These are phyloP conservation scores for Parus major DNA, from an alignment of 2,113 vertebrate genomes.

Conservation along the genomic window DNA sequence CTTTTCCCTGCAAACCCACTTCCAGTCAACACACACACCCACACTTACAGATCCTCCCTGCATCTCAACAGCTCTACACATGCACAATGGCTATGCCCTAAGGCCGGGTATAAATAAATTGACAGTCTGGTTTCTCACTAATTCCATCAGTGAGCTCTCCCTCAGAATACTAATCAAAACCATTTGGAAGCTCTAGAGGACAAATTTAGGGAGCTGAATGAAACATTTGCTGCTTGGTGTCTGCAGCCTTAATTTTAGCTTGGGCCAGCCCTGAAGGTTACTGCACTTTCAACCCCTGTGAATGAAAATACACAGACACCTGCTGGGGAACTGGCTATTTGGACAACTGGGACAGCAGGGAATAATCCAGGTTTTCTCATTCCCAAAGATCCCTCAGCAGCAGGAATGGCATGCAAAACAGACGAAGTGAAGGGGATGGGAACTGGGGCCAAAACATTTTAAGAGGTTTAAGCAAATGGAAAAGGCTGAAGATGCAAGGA, in stretches of 20 bases:
- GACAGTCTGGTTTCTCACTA: slow-evolving; percentile 60
- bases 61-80: slow-evolving; percentile 46
- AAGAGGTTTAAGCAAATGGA: not conserved
- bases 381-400: not conserved
- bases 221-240: not conserved
- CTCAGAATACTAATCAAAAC: slow-evolving; percentile 53
- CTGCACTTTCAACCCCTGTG: not conserved
- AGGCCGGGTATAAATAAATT: slow-evolving; percentile 69
- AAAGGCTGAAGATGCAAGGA: not conserved
- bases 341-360: not conserved
- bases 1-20: slow-evolving; percentile 33
- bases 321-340: not conserved
- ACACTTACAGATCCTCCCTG: slow-evolving; percentile 8
- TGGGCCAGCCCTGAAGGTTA: not conserved
- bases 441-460: not conserved
- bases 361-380: not conserved
- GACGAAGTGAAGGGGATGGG: not conserved
- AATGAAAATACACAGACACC: not conserved
- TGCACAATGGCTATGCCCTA: slow-evolving; percentile 26
- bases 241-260: slow-evolving; percentile 20
- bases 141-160: slow-evolving; percentile 36
- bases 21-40: not conserved
- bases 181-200: not conserved
- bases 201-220: not conserved
- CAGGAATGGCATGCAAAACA: not conserved